Evolutionary conservation across 2,113 vertebrate species (phyloP).

Genomic region (Chloebia gouldiae): DNA sequence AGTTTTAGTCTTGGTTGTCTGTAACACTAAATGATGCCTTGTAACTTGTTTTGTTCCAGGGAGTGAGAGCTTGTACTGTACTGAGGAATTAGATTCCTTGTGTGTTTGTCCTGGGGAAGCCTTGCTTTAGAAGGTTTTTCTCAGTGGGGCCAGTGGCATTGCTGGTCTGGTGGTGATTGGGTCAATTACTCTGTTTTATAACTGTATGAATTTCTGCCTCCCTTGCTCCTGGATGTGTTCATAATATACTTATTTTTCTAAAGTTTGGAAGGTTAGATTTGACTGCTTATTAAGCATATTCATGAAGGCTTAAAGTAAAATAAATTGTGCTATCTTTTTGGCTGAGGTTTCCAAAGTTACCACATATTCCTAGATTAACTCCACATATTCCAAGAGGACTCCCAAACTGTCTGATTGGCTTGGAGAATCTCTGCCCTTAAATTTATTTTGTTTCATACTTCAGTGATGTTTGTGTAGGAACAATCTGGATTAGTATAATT

Average conservation of each 20-base stretch:
- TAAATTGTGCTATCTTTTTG: neutral
- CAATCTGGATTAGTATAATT: neutral
- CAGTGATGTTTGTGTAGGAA: neutral
- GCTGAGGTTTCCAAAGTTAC: neutral
- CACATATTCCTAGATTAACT: neutral
- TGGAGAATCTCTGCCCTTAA: neutral
- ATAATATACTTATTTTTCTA: neutral
- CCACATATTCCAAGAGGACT: neutral
- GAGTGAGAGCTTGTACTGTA: neutral
- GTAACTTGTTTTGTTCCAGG: neutral
- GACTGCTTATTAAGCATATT: neutral
- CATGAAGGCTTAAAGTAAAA: neutral
- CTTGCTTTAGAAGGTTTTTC: neutral
- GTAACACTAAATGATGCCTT: neutral
- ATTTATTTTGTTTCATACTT: neutral
- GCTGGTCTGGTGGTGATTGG: fast-evolving
- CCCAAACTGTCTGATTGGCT: neutral
- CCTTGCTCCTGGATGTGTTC: neutral
- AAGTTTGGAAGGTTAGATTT: neutral
- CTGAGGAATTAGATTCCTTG: neutral
- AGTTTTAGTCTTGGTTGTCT: neutral
- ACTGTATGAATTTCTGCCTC: neutral
- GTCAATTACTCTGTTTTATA: neutral
- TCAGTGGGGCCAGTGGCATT: fast-evolving
- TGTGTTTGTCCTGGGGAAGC: neutral